These are phyloP conservation scores for Poecilia latipinna DNA, from an alignment of 2,113 vertebrate genomes.

Conservation along the genomic window DNA sequence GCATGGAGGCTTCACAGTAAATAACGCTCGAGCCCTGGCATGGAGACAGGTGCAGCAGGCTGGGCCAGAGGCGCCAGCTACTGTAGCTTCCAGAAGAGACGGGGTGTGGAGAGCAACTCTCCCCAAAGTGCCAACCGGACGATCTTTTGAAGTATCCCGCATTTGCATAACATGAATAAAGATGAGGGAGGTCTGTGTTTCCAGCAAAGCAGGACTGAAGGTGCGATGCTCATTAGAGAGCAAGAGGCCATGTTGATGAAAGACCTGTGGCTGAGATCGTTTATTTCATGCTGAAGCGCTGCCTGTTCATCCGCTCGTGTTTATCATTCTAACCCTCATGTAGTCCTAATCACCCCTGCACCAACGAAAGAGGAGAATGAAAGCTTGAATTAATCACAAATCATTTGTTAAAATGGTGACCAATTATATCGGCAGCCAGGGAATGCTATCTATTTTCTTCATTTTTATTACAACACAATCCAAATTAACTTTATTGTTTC, in stretches of 20 bases:
- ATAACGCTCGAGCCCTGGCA: constrained; percentile 67
- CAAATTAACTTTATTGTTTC: constrained; percentile 21
- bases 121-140: constrained; percentile 63
- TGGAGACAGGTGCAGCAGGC: constrained; percentile 60
- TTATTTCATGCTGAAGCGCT: constrained; percentile 22
- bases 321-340: constrained; percentile 34
- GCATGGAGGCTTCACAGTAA: constrained; percentile 67
- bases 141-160: constrained; percentile 74
- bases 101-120: constrained; percentile 40
- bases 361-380: constrained; percentile 23
- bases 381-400: constrained; percentile 45
- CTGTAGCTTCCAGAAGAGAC: constrained; percentile 56
- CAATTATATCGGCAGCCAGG: constrained; percentile 42
- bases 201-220: constrained; percentile 51
- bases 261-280: constrained; percentile 31
- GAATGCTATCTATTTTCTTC: constrained; percentile 30
- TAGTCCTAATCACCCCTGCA: constrained; percentile 16
- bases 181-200: constrained; percentile 66
- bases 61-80: constrained; percentile 51
- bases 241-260: constrained; percentile 44
- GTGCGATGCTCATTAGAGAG: constrained; percentile 60
- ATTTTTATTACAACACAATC: constrained; percentile 36
- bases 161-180: constrained; percentile 77
- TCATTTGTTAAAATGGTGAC: constrained; percentile 36
- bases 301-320: constrained; percentile 31